Conservation (phyloP, 2,888 invertebrate genomes). For the Ethmia dodecea region DNA sequence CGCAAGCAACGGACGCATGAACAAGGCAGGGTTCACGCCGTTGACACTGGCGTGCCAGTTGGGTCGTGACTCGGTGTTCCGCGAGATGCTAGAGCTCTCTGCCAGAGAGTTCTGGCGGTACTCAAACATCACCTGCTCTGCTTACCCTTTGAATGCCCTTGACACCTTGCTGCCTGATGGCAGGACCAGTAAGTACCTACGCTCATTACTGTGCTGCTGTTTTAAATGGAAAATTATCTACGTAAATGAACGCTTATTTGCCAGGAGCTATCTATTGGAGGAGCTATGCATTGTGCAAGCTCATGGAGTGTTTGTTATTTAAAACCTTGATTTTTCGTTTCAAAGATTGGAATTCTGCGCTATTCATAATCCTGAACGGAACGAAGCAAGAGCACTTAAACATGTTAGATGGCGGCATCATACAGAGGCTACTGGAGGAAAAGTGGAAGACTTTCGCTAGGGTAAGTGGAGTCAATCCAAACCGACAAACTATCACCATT, state of each 20-base stretch:
- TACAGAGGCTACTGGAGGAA: constrained; percentile 96
- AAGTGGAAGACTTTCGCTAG: constrained; percentile 99
- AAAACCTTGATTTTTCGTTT: too few species aligned
- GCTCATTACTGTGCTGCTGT: not conserved
- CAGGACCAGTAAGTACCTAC: constrained; percentile 88
- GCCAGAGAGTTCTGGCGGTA: constrained; percentile 98
- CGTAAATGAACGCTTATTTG: too few species aligned
- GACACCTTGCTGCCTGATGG: constrained; percentile 97
- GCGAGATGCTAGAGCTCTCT: constrained; percentile 97
- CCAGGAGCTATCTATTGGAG: too few species aligned
- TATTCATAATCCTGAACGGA: constrained; percentile 98
- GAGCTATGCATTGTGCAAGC: too few species aligned
- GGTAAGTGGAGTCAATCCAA: too few species aligned
- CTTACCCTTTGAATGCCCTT: constrained; percentile 96
- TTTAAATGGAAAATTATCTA: too few species aligned
- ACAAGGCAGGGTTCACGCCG: constrained; percentile 94
- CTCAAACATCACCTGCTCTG: constrained; percentile 98
- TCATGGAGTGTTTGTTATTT: too few species aligned
- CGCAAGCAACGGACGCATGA: constrained; percentile 94
- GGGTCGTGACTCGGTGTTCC: constrained; percentile 96
- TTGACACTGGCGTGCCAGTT: constrained; percentile 97
- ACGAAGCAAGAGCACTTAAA: constrained; percentile 98
- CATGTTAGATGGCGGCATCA: constrained; percentile 99
- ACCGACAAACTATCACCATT: too few species aligned
- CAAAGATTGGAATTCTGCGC: constrained; percentile 98